A percentile compares a stretch with the other conserved stretches of the same genome.
phyloP scores from a whole-genome alignment of 2,113 vertebrate species.

The Myiozetetes cayanensis region DNA sequence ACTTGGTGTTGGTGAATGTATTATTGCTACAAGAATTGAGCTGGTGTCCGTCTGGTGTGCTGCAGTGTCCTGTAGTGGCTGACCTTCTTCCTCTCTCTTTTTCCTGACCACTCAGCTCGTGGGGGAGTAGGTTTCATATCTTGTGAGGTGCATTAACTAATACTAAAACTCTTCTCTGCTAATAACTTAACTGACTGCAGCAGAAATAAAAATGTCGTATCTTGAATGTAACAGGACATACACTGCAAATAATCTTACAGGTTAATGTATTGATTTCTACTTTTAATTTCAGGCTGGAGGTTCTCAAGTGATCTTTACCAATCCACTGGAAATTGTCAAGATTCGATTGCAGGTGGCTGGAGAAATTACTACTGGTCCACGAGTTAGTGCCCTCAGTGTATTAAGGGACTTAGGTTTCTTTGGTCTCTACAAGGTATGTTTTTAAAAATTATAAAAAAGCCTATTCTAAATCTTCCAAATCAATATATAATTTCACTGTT shows the following conservation, averaged over 20 bases:
- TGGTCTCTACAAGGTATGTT: constrained; percentile 93
- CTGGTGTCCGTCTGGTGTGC: not conserved
- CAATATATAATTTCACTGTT: not conserved
- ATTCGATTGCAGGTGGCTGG: constrained; percentile 88
- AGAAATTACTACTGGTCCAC: constrained; percentile 94
- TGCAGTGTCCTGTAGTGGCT: not conserved
- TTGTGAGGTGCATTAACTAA: not conserved
- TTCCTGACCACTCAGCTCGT: not conserved
- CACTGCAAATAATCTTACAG: not conserved
- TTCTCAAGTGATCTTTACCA: constrained; percentile 98
- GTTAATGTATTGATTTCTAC: not conserved
- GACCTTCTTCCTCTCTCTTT: not conserved
- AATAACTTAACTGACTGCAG: not conserved
- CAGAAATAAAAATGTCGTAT: not conserved
- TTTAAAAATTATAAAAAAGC: not conserved
- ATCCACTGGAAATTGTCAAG: constrained; percentile 95
- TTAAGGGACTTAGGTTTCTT: constrained; percentile 93
- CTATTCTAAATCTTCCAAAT: not conserved
- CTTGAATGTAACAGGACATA: not conserved
- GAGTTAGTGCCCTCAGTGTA: constrained; percentile 91
- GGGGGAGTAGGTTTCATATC: not conserved
- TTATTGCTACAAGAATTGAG: not conserved
- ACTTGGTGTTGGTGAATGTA: not conserved
- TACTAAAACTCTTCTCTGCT: not conserved
- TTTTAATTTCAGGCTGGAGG: constrained; percentile 85